phyloP scores from a whole-genome alignment of 2,797 vertebrate genomes.

The Rhinophrynus dorsalis region DNA sequence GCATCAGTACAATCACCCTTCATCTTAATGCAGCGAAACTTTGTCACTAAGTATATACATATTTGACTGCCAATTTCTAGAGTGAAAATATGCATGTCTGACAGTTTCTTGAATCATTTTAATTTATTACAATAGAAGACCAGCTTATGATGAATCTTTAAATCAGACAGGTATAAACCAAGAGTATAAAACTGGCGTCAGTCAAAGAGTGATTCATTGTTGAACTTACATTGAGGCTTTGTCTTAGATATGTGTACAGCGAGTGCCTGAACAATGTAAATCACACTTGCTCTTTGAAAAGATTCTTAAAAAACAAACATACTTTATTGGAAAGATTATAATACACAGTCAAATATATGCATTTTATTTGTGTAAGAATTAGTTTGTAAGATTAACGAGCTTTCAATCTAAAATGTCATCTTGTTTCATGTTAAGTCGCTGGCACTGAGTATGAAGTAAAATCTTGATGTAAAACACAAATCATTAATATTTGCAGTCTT shows the following conservation, averaged over 20 bases:
- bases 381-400: constrained; percentile 18
- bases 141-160: background rate
- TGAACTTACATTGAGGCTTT: constrained; percentile 61
- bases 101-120: constrained; percentile 4
- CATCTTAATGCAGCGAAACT: no score
- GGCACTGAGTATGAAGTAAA: background rate
- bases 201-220: constrained; percentile 67
- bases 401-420: constrained; percentile 9
- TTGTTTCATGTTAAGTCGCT: background rate
- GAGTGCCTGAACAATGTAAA: constrained; percentile 68
- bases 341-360: background rate
- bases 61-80: background rate
- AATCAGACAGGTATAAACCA: constrained; percentile 67
- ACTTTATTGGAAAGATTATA: constrained; percentile 66
- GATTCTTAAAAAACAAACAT: constrained; percentile 80
- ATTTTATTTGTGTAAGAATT: constrained; percentile 22
- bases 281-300: constrained; percentile 73
- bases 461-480: background rate
- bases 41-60: background rate
- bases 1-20: no score
- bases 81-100: background rate
- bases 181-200: constrained; percentile 52
- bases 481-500: background rate
- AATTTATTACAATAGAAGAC: background rate
- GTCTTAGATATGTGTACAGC: constrained; percentile 74